phyloP scores from a whole-genome alignment of 2,113 vertebrate species.

The Sitta europaea region DNA sequence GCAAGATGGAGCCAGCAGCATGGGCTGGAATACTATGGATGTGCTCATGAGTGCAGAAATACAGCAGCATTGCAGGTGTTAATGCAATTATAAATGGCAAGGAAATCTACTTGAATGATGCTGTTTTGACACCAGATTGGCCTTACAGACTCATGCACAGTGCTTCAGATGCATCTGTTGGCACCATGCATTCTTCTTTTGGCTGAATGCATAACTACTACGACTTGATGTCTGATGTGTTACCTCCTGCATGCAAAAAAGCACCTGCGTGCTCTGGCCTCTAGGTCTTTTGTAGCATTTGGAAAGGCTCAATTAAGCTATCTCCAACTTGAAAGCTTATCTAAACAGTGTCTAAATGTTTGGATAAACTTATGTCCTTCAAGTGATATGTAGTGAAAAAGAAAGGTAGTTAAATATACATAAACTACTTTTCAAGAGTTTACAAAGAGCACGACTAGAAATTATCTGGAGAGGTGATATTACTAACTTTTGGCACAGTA shows the following conservation, averaged over 20 bases:
- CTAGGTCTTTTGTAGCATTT: neutral
- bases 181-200: neutral
- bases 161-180: neutral
- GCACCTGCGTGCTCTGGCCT: fast-evolving
- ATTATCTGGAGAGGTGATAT: neutral
- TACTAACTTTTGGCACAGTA: neutral
- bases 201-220: neutral
- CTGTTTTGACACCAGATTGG: neutral
- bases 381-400: neutral
- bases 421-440: neutral
- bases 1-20: neutral
- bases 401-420: neutral
- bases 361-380: neutral
- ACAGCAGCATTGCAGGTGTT: neutral
- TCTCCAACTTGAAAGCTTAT: neutral
- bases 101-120: neutral
- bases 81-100: neutral
- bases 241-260: neutral
- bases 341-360: neutral
- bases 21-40: fast-evolving
- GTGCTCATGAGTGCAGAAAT: neutral
- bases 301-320: neutral
- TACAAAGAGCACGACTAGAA: neutral
- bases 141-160: neutral
- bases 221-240: neutral